Evolutionary conservation across 2,797 vertebrate species (phyloP).

Genomic region (Coccyzus lansbergi): DNA sequence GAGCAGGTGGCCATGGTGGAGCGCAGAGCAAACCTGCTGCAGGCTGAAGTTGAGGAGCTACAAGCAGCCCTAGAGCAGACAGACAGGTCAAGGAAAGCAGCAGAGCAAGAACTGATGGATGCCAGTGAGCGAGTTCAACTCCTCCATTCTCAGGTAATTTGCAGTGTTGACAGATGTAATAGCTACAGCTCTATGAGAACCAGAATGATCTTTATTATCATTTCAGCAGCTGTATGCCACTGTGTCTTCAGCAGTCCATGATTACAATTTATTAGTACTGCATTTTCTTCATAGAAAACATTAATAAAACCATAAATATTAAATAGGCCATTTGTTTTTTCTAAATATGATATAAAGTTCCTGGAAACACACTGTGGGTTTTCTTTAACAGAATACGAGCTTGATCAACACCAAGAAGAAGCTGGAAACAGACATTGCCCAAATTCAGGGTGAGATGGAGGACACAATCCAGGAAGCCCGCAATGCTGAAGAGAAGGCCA

Average conservation of each 20-base stretch:
- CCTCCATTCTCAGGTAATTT: constrained; percentile 76
- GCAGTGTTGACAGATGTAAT: no score
- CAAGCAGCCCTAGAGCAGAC: constrained; percentile 82
- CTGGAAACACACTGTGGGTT: no score
- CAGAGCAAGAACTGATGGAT: constrained; percentile 82
- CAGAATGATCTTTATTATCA: no score
- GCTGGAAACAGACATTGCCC: constrained; percentile 71
- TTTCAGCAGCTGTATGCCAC: background rate
- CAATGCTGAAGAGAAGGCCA: constrained; percentile 84
- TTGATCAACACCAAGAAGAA: constrained; percentile 76
- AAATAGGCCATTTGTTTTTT: background rate
- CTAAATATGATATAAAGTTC: background rate
- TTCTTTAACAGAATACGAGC: constrained; percentile 79
- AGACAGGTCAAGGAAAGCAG: constrained; percentile 77
- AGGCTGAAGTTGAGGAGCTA: constrained; percentile 88
- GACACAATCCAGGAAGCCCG: constrained; percentile 81
- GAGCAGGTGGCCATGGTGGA: constrained; percentile 89
- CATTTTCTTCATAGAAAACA: background rate
- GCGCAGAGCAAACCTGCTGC: constrained; percentile 85
- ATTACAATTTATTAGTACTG: background rate
- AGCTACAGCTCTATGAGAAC: no score
- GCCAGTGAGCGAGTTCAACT: constrained; percentile 79
- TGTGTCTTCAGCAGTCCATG: background rate
- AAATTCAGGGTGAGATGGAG: constrained; percentile 82
- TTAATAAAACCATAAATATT: background rate